phyloP scores from a whole-genome alignment of 2,888 invertebrate species.

The Strigamia crassipes region DNA sequence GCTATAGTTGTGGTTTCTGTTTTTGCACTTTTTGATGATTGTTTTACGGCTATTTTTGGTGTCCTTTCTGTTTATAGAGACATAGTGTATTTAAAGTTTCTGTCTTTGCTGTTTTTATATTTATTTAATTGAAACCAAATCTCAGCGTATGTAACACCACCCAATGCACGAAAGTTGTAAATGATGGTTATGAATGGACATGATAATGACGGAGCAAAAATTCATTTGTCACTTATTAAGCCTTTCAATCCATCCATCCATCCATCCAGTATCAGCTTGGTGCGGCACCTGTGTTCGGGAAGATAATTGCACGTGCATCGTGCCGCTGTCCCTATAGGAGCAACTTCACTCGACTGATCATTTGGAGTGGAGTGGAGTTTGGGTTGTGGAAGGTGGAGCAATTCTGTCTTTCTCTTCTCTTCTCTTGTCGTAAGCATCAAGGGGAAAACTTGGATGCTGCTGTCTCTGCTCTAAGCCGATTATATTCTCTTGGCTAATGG shows the following conservation, averaged over 20 bases:
- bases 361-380: slow-evolving; percentile 12
- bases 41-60: too few species aligned
- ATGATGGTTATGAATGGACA: not conserved
- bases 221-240: slow-evolving; percentile 26
- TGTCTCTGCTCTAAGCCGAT: slow-evolving; percentile 45
- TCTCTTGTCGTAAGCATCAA: slow-evolving; percentile 34
- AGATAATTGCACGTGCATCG: slow-evolving; percentile 35
- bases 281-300: slow-evolving; percentile 15
- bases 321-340: not conserved
- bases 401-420: slow-evolving; percentile 37
- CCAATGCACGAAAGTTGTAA: too few species aligned
- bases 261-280: not conserved
- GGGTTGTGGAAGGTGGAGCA: slow-evolving; percentile 8
- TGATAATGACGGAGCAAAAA: not conserved
- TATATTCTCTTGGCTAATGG: slow-evolving; percentile 44
- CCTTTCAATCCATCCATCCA: slow-evolving; percentile 15
- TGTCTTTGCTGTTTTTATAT: too few species aligned
- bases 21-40: too few species aligned
- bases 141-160: too few species aligned
- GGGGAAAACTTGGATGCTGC: slow-evolving; percentile 37
- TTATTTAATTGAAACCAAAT: too few species aligned
- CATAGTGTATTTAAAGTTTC: too few species aligned
- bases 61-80: too few species aligned
- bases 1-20: too few species aligned
- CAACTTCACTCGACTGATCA: slow-evolving; percentile 24